Evolutionary conservation across 2,113 vertebrate species (phyloP), one percentile per base, ranked within the genome.

Genomic region (Tupaia chinensis): DNA sequence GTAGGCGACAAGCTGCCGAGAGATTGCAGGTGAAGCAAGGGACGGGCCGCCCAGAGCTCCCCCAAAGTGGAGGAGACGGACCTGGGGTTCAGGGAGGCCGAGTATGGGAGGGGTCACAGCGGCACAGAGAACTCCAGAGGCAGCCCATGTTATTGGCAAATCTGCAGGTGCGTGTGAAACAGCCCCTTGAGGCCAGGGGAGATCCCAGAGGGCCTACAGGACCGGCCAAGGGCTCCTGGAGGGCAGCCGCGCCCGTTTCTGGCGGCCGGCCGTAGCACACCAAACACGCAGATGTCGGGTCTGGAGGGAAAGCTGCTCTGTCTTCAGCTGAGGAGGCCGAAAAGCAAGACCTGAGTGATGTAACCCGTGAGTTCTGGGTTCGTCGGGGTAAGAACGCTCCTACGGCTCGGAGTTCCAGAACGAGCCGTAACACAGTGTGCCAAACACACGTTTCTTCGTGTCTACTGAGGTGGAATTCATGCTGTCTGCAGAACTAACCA

Each of bases 81-180:
- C 19, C 61, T 15, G 22, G 63, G 1, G 25, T 7, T 25, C 53
- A 27, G 81, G 77, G 44, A 79, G 4, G 29, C 19, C 20, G 27
- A 27, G 34, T 10, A 34, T 61, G 8, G 2, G 9, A 22, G 23
- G 12, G 34, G 22, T 11, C 25, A 9, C 14, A 9, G 60, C 53
- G 29, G 29, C 73, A 22, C 20, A 8, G 44, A 73, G 32, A 76
- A 5, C 12, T 16, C 76, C 2, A 65, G 58, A 27, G 13, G 5
- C 29, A 4, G 69, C 9, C 4, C 0, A 0, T 2, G 63, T 66
- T 11, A 27, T 23, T 54, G 14, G 78, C 5, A 29, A 22, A 2
- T 17, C 29, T 5, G n/a, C 1, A 7, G 5, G 2, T 3, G 0
- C 11, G 0, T 23, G 19, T 1, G 56, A n/a, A 44, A 29, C 12